Base-by-base conservation (phyloP, 2,888 invertebrate genomes). In the Plusia festucae region DNA sequence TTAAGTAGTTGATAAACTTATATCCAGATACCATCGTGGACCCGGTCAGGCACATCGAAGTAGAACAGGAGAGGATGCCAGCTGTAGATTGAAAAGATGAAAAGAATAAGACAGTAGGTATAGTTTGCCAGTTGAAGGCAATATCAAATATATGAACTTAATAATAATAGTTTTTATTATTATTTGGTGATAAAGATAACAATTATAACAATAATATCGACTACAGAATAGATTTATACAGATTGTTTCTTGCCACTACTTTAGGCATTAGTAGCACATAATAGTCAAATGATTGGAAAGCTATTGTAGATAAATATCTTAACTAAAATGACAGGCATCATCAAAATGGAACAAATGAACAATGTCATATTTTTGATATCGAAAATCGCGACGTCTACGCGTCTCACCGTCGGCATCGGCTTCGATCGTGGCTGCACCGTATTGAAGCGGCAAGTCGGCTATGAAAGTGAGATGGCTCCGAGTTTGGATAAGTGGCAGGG, bases 381-480 rank as follows among this genome's bases (percentile, higher is more conserved):
- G 80, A 83, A 85, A 86, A 82, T 83, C 76, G 76, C 84, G 82
- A 80, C 85, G 82, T 49, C 51, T 58, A n/a, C n/a, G n/a, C n/a
- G 30, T 9, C 30, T n/a, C n/a, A n/a, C n/a, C 40, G n/a, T 40
- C 40, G 40, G 15, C n/a, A n/a, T 51, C 53, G 32, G 44, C 46
- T 16, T 82, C 78, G 85, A 80, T 82, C 79, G 79, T 78, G 77
- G 81, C 78, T 89, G 88, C 89, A 87, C 77, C 85, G 86, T 83
- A 85, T 88, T 89, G 89, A 90, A 86, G 87, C 87, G 88, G 85
- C 87, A 85, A 84, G 87, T 87, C 81, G 82, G 82, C 90, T 87
- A 94, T 91, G 94, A 94, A 94, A 94, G 94, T 93, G 88, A 89
- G 93, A 90, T 92, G 92, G 88, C 87, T 85, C 87, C 85, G 88